phyloP scores from a whole-genome alignment of 2,113 vertebrate genomes.

The Cyanistes caeruleus region DNA sequence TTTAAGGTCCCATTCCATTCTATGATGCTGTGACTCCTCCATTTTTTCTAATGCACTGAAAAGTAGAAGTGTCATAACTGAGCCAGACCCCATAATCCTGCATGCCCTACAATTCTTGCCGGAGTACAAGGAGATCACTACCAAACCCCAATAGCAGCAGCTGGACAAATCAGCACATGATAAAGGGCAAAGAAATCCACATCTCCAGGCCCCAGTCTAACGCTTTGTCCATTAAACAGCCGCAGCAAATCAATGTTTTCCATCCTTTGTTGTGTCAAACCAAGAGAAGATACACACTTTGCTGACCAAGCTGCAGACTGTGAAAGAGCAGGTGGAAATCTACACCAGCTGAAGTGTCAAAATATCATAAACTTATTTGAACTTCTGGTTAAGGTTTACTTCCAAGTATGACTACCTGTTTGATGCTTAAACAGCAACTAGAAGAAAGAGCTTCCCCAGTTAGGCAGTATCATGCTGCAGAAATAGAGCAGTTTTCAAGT shows the following conservation, averaged over 20 bases:
- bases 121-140: neutral
- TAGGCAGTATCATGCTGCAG: neutral
- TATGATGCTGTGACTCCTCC: neutral
- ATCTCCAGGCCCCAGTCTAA: neutral
- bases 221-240: neutral
- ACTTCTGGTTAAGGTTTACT: neutral
- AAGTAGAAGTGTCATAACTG: neutral
- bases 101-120: neutral
- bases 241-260: neutral
- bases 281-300: neutral
- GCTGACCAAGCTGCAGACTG: neutral
- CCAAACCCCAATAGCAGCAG: neutral
- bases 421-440: neutral
- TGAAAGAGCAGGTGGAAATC: neutral
- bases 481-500: neutral
- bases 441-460: neutral
- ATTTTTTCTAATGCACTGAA: neutral
- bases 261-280: neutral
- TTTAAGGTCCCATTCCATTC: neutral
- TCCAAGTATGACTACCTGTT: neutral
- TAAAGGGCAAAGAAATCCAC: neutral
- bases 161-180: neutral
- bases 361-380: neutral
- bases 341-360: neutral
- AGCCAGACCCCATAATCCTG: neutral